Evolutionary conservation across 1,140 invertebrate species (phyloP).

Genomic region (Drosophila pseudoananassae): DNA sequence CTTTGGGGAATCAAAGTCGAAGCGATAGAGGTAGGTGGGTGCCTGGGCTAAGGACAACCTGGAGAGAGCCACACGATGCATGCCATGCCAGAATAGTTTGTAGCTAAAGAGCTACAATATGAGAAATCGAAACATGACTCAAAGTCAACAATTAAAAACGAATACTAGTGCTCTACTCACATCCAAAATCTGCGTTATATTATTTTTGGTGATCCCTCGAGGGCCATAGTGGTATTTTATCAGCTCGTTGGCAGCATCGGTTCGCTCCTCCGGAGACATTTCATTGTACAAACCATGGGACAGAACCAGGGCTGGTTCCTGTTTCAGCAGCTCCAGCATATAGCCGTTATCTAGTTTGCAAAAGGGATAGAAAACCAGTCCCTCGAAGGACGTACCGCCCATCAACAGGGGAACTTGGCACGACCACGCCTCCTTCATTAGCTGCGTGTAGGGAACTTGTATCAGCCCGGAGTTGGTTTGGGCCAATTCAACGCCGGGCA

Average conservation of each 20-base stretch:
- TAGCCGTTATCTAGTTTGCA: slow-evolving; percentile 45
- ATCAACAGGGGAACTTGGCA: slow-evolving; percentile 78
- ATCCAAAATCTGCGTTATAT: slow-evolving; percentile 56
- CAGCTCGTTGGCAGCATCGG: slow-evolving; percentile 6
- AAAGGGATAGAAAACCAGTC: slow-evolving; percentile 55
- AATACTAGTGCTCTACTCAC: slow-evolving; percentile 26
- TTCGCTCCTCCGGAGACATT: slow-evolving; percentile 25
- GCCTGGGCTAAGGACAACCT: slow-evolving; percentile 64
- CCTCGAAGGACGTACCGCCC: slow-evolving; percentile 81
- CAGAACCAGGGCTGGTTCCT: slow-evolving; percentile 46
- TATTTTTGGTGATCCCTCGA: slow-evolving; percentile 36
- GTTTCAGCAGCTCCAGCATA: slow-evolving; percentile 44
- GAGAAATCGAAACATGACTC: too few relatives aligned
- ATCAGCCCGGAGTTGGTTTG: slow-evolving; percentile 26
- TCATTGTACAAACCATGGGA: slow-evolving; percentile 52
- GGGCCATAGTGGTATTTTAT: slow-evolving; percentile 56
- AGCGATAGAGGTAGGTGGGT: slow-evolving; percentile 84
- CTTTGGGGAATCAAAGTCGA: slow-evolving; percentile 80
- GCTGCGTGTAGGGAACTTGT: slow-evolving; percentile 35
- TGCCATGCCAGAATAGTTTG: slow-evolving; percentile 81
- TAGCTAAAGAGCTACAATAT: slow-evolving; percentile 67
- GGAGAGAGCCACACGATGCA: slow-evolving; percentile 72
- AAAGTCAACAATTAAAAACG: not conserved
- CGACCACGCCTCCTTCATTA: slow-evolving; percentile 74
- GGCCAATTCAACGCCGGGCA: slow-evolving; percentile 68